Evolutionary conservation across 2,888 invertebrate genomes (phyloP), one percentile per base, ranked within the genome.

Genomic region (Minunthozetes semirufus): DNA sequence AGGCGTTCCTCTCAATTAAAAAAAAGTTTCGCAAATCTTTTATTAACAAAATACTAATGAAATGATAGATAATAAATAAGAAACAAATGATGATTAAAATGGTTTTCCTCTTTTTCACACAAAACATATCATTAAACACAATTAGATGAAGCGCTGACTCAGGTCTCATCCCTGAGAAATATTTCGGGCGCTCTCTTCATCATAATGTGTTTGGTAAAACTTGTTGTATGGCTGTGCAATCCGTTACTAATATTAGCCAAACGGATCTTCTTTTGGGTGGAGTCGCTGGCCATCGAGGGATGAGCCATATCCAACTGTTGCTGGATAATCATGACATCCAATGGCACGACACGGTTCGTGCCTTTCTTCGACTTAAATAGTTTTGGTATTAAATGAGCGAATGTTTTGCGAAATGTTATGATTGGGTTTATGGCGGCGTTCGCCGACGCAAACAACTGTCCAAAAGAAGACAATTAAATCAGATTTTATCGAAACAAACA

Each of bases 341-440:
- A 6, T 8, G 68, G 68, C 6, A n/a, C 22, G 0, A 68, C 19
- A 13, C 68, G 68, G 46, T 38, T 42, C 11, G 25, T 68, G 2
- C 11, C 22, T 42, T 46, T 68, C 46, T 68, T 68, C 9, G 42
- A 22, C n/a, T n/a, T 13, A 33, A 68, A 42, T 8, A 68, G 42
- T 68, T 68, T 68, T 8, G 68, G 68, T 22, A 68, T 46, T 22
- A 68, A 72, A 50, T 71, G 70, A 46, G 25, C 15, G 22, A 75
- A 75, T 3, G 71, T 71, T 46, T 72, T 75, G 33, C 75, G 53
- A 71, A 75, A 75, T 19, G 53, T 75, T 61, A 92, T 88, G 0
- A 91, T 82, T 0, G 92, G 91, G 81, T 91, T 91, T 72, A 91
- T 82, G 1, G 90, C 89, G 5, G 77, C 75, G 27, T 78, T 78